phyloP scores from a whole-genome alignment of 1,140 invertebrate species.

The Eriosoma lanigerum region DNA sequence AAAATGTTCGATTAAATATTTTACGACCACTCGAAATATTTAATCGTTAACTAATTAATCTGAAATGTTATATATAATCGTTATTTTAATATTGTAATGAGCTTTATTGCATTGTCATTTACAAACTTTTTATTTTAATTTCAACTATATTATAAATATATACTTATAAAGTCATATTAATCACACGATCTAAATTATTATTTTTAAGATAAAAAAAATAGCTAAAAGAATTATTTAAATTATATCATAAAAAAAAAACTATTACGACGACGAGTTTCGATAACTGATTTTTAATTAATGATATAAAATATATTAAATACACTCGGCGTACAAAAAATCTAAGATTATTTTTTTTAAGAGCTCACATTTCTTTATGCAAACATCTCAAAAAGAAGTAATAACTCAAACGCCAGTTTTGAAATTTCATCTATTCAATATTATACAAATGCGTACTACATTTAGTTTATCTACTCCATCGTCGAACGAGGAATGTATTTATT shows the following conservation, averaged over 20 bases:
- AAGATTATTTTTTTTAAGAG: not conserved
- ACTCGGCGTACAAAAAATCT: not conserved
- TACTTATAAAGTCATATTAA: no score
- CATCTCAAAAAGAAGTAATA: not conserved
- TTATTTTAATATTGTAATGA: no score
- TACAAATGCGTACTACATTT: no score
- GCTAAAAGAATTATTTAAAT: not conserved
- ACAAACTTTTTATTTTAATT: not conserved
- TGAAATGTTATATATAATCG: no score
- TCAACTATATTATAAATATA: no score
- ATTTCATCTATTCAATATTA: not conserved
- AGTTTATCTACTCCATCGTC: no score
- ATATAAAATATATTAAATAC: not conserved
- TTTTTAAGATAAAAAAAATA: not conserved
- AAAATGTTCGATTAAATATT: no score
- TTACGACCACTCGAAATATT: no score
- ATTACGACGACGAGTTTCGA: not conserved
- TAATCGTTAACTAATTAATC: no score
- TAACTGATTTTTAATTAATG: constrained; percentile 17
- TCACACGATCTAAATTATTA: not conserved
- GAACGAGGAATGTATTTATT: no score
- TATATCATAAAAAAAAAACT: not conserved
- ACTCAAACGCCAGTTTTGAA: not conserved
- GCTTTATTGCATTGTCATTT: not conserved
- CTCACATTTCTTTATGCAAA: not conserved